phyloP scores from a whole-genome alignment of 2,888 invertebrate genomes.

The Drosophila limbata region DNA sequence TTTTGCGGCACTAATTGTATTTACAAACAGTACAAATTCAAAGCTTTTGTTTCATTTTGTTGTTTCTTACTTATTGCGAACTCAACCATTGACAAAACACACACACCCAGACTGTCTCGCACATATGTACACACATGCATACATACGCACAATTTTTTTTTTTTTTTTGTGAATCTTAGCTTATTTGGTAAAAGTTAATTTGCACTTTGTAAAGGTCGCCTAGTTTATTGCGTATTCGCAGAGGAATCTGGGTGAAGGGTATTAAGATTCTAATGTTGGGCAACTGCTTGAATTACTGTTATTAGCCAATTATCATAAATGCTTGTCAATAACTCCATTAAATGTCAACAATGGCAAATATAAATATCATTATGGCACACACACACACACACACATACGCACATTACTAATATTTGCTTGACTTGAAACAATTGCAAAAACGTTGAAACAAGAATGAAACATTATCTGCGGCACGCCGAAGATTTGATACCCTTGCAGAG shows the following conservation, averaged over 20 bases:
- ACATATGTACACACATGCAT: background rate
- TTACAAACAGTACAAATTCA: slow-evolving; percentile 6
- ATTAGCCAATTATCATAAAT: slow-evolving; percentile 6
- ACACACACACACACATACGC: slow-evolving; percentile 1
- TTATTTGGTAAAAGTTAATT: slow-evolving; percentile 39
- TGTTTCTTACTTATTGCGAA: slow-evolving; percentile 12
- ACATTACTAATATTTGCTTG: slow-evolving; percentile 20
- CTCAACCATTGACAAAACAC: slow-evolving; percentile 8
- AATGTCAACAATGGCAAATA: slow-evolving; percentile 15
- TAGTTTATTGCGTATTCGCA: slow-evolving; percentile 6
- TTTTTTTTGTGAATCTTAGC: slow-evolving; percentile 33
- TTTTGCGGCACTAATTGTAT: slow-evolving; percentile 9
- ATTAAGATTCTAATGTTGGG: slow-evolving; percentile 4
- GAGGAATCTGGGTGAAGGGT: slow-evolving; percentile 22
- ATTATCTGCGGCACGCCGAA: background rate
- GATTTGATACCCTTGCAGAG: background rate
- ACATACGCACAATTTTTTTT: slow-evolving; percentile 24
- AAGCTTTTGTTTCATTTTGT: slow-evolving; percentile 7
- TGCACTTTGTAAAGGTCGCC: slow-evolving; percentile 30
- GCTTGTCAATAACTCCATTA: slow-evolving; percentile 18
- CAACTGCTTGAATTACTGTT: slow-evolving; percentile 4
- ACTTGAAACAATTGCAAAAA: slow-evolving; percentile 21
- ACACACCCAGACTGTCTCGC: background rate
- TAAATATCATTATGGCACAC: slow-evolving; percentile 7
- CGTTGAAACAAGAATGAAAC: background rate